These are phyloP conservation scores for Ptychochromis oligacanthus DNA, from an alignment of 2,113 vertebrate species.

Conservation along the genomic window DNA sequence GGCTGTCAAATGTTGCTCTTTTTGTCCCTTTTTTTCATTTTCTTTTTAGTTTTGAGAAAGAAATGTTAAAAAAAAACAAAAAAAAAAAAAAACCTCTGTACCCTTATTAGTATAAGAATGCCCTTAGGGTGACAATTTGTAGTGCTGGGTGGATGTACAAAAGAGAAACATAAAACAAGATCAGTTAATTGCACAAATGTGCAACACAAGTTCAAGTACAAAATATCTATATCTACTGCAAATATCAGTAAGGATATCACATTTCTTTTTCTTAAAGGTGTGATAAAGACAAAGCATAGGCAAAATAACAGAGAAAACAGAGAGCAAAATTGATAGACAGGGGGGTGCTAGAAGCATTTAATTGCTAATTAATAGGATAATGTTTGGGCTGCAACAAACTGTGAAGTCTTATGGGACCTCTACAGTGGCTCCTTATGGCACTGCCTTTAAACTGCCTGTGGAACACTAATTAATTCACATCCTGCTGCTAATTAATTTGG, in stretches of 20 bases:
- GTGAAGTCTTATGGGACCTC: conserved; percentile 66
- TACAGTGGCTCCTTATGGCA: conserved; percentile 58
- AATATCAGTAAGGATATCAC: neutral
- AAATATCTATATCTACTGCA: neutral
- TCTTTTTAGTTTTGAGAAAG: neutral
- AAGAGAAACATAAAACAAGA: neutral
- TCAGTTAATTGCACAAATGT: neutral
- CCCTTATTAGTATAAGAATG: neutral
- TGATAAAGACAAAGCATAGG: neutral
- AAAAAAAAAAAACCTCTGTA: neutral
- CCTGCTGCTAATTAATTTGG: conserved; percentile 79
- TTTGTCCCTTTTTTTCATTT: neutral
- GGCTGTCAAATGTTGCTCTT: neutral
- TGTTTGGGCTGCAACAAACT: conserved; percentile 58
- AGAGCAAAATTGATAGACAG: conserved; percentile 36
- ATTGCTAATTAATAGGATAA: conserved; percentile 72
- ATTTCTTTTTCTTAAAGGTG: neutral
- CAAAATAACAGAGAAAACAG: conserved; percentile 10
- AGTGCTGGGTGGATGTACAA: neutral
- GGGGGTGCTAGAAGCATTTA: conserved; percentile 58
- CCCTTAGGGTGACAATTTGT: neutral
- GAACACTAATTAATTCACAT: conserved; percentile 79
- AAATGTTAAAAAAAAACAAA: neutral
- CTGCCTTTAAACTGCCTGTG: conserved; percentile 67
- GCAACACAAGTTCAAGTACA: neutral